phyloP scores from a whole-genome alignment of 2,797 vertebrate genomes.

The Moxostoma hubbsi region DNA sequence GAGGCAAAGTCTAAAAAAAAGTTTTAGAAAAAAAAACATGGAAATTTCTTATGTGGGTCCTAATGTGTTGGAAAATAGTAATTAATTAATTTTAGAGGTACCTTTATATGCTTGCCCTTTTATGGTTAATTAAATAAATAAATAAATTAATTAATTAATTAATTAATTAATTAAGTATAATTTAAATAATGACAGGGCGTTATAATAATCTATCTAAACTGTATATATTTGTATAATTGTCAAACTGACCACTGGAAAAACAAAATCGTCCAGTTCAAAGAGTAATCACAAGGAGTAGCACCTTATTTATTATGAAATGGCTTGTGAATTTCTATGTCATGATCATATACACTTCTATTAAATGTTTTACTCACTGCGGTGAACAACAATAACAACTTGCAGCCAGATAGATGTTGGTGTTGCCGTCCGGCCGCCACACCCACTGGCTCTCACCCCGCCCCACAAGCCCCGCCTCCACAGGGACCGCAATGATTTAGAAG shows the following conservation, averaged over 20 bases:
- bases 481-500: constrained; percentile 99
- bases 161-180: neutral
- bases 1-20: no score
- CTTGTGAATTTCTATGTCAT: neutral
- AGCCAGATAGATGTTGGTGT: constrained; percentile 33
- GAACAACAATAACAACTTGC: constrained; percentile 33
- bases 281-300: neutral
- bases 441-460: constrained; percentile 70
- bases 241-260: neutral
- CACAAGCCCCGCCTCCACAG: constrained; percentile 72
- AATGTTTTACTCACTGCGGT: neutral
- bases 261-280: neutral
- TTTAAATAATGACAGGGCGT: neutral
- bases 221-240: neutral
- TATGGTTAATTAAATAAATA: no score
- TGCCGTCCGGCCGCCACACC: constrained; percentile 65
- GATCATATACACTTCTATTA: neutral
- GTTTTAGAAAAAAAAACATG: no score
- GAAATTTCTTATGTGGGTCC: no score
- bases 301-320: neutral
- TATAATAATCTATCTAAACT: neutral
- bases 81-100: no score
- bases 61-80: no score
- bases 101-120: no score
- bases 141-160: neutral